Base-by-base conservation (phyloP, 1,140 invertebrate genomes). In the Nylanderia fulva region DNA sequence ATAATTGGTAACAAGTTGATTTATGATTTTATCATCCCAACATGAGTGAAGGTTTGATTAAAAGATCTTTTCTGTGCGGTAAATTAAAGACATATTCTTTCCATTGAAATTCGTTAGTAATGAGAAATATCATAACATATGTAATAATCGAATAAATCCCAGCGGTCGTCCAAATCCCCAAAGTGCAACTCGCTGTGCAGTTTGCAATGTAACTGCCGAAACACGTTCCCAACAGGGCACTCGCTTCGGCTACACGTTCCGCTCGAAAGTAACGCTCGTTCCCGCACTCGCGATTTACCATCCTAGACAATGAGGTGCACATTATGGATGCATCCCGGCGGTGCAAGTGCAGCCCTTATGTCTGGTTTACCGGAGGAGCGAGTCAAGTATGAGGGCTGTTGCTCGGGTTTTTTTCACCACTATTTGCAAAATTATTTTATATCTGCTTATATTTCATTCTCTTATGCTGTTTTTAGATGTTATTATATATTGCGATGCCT, bases 321-420 rank as follows among this genome's bases (percentile, higher is more conserved):
- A 86, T 86, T 33, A 33, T 60, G 74, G 86, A 88, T 86, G 86
- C 72, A 74, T 88, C 86, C 86, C 86, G 42, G 13, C 45, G 86
- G 86, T 88, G 84, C 61, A 66, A 63, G 58, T 27, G 42, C 36
- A 36, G 27, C 56, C 24, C 77, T 72, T 71, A 58, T 71, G 54
- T 56, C 39, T 52, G 36, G 39, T 72, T 82, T 68, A 42, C 36
- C 33, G 36, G 33, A 42, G 48, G 56, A 80, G 9, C 24, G 15
- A 71, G 33, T 79, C 9, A 76, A 87, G 60, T 77, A 61, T 48
- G 69, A 54, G 52, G 15, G 39, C 58, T 52, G 75, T 88, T 75
- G 71, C 72, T 61, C 52, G 61, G 24, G 21, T 52, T 48, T 48
- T 52, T 24, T 24, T 8, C 24, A 39, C 11, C 4, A 7, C 9